Conservation (phyloP, 2,888 invertebrate genomes). For the Tortrix viridana region DNA sequence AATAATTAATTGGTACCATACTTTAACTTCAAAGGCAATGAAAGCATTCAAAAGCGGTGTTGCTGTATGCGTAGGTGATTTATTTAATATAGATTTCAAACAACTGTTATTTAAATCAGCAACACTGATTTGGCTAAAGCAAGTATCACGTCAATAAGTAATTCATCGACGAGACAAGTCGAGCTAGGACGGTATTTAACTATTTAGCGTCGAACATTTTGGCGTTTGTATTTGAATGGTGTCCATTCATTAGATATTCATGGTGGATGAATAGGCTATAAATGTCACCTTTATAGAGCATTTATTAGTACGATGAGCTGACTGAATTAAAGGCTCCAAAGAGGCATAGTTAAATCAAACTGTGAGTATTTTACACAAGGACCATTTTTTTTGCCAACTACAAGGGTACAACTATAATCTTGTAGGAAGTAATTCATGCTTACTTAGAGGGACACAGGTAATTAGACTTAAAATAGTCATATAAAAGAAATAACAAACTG, state of each 20-base stretch:
- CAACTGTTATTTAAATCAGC: constrained; percentile 7
- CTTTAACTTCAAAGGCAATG: too few relatives aligned
- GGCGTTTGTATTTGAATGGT: constrained; percentile 43
- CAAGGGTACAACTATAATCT: too few relatives aligned
- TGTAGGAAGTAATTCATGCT: too few relatives aligned
- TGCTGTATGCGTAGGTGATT: not conserved
- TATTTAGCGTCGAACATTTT: constrained; percentile 51
- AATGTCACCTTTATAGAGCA: constrained; percentile 47
- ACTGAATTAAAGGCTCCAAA: not conserved
- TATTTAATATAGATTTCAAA: not conserved
- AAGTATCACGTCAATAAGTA: not conserved
- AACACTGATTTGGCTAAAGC: not conserved
- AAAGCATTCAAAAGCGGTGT: too few relatives aligned
- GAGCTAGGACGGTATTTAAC: constrained; percentile 34
- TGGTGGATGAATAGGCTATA: constrained; percentile 53
- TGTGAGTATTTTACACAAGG: too few relatives aligned
- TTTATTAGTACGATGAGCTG: constrained; percentile 43
- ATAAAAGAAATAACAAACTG: not conserved
- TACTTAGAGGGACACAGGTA: too few relatives aligned
- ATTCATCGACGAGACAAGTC: constrained; percentile 25
- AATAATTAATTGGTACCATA: too few relatives aligned
- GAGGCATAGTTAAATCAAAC: too few relatives aligned
- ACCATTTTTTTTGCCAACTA: too few relatives aligned
- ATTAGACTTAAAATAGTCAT: too few relatives aligned
- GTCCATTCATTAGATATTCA: constrained; percentile 60